Base-by-base conservation (phyloP, 1,140 invertebrate species). In the Eriosoma lanigerum region DNA sequence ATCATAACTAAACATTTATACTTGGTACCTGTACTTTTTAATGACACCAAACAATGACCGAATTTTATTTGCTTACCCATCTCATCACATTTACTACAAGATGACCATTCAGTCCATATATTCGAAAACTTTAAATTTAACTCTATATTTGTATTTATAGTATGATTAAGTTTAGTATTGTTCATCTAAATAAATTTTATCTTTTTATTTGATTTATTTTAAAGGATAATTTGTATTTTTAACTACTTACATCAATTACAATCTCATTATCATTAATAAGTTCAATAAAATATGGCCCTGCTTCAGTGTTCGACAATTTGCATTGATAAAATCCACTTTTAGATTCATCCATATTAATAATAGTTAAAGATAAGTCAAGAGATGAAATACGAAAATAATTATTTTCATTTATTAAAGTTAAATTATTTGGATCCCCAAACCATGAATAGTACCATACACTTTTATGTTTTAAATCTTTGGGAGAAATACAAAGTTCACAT, bases 21-120 rank as follows among this genome's bases (percentile, higher is more conserved):
- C 1, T 48, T 21, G 4, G 1, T 50, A 48, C 48, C 32, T 50
- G 62, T 81, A 80, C 82, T 60, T 15, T 75, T 80, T 32, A 83
- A 62, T 15, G 85, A 85, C 80, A 90, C 84, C n/a, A 84, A 87
- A 83, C 90, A 91, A 72, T 88, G 87, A 12, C 90, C 90, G 70
- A 88, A 87, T 76, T 88, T 85, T 48, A 87, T 83, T 83, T 84
- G 85, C 83, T 86, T 87, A 0, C 90, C 90, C 66, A 89, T 86
- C 58, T 83, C 82, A 19, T 86, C 86, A 83, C 91, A 92, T n/a
- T 83, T 84, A 72, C 89, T 91, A 84, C 91, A 92, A n/a, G 86
- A 81, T 17, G 88, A 88, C 91, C 91, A 91, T 19, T 85, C 81
- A 3, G 86, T 86, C 90, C 90, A 92, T 29, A 26, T 13, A 72